Evolutionary conservation across 2,113 vertebrate genomes (phyloP), one percentile per base, ranked within the genome.

Genomic region (Etia nguti): DNA sequence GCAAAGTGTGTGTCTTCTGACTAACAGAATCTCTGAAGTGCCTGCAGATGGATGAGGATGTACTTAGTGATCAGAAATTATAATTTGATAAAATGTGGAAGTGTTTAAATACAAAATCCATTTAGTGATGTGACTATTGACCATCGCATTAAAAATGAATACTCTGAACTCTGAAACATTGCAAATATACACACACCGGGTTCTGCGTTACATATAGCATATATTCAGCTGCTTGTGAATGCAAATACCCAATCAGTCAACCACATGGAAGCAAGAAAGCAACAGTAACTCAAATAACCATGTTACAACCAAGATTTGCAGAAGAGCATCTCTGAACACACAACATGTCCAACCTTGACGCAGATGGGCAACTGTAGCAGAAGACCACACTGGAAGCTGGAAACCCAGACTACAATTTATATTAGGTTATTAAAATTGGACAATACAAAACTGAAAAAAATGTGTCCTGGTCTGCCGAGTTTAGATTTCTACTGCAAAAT

Each of bases 181-280:
- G 38, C n/a, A 38, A 70, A 10, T 65, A 38, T 13, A 70, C 38
- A 70, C 38, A 73, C 0, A 0, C 4, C 0, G 1, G 11, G 15
- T 75, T 18, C 15, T 73, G 22, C 2, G 1, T 73, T 46, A 46
- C 38, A 43, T 70, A 43, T 4, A 16, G 38, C 3, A 38, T 36
- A 65, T 43, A 46, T 18, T 48, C 24, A 75, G 41, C 6, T 29
- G 41, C 68, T 48, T 29, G 41, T 73, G 8, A 48, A 75, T 29
- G 68, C 12, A 29, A 73, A 0, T 46, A 48, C 48, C 22, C 24
- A 73, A 29, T 73, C 22, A 18, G 24, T 26, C 22, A 73, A 73
- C 10, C 46, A 9, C 2, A 48, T 48, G 15, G 43, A 0, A 3
- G 0, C 24, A 75, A 10, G 65, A 70, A 70, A 41, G 65, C 36